These are phyloP conservation scores for Agriopis aurantiaria DNA, from an alignment of 2,888 invertebrate genomes.

Conservation along the genomic window DNA sequence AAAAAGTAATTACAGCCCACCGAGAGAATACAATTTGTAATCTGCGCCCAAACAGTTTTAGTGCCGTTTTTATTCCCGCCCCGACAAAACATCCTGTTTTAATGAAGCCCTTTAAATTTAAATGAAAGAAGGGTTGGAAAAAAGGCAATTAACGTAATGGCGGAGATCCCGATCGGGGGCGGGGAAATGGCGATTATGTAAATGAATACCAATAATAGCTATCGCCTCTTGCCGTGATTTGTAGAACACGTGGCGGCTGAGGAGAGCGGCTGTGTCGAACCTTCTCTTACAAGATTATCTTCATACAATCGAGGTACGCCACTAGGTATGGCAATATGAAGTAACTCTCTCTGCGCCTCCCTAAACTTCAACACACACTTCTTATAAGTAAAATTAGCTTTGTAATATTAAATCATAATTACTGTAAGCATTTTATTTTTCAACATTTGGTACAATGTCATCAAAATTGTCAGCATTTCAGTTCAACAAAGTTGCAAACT, in stretches of 20 bases:
- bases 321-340: no score
- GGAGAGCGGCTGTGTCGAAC: no score
- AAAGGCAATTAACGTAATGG: slow-evolving; percentile 72
- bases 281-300: no score
- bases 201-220: slow-evolving; percentile 45
- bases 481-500: background rate
- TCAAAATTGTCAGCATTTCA: background rate
- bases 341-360: no score
- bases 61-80: slow-evolving; percentile 30
- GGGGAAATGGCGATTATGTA: slow-evolving; percentile 48
- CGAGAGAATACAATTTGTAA: slow-evolving; percentile 32
- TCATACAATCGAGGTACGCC: no score
- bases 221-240: slow-evolving; percentile 34
- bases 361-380: no score
- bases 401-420: no score
- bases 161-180: slow-evolving; percentile 42
- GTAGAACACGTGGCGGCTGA: background rate
- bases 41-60: slow-evolving; percentile 34
- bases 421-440: no score
- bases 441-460: no score
- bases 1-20: slow-evolving; percentile 26
- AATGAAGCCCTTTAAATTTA: slow-evolving; percentile 68
- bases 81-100: slow-evolving; percentile 57
- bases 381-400: no score
- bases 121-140: slow-evolving; percentile 67